Evolutionary conservation across 1,140 invertebrate species (phyloP).

Genomic region (Tetragnatha versicolor): DNA sequence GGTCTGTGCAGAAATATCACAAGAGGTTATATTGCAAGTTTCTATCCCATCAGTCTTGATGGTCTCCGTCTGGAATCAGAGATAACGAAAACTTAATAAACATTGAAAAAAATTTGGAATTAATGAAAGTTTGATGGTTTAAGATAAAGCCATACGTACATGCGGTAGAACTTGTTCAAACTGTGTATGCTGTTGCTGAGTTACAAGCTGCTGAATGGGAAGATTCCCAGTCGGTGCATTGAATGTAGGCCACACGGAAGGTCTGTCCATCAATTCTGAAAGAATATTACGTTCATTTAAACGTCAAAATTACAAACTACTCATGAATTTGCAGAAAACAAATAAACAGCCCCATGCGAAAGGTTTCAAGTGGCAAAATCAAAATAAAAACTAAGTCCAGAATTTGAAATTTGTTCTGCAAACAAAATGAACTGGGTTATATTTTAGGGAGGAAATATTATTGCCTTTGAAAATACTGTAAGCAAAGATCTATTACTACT

Average conservation of each 20-base stretch:
- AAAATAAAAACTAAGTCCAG: too few relatives aligned
- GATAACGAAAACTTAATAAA: neutral
- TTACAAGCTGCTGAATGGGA: constrained; percentile 46
- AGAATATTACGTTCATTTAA: neutral
- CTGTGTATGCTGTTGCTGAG: constrained; percentile 45
- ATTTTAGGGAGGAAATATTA: too few relatives aligned
- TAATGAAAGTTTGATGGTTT: too few relatives aligned
- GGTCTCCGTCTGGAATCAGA: constrained; percentile 22
- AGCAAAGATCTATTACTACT: too few relatives aligned
- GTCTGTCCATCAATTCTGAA: constrained; percentile 45
- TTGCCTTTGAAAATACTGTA: too few relatives aligned
- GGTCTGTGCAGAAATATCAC: constrained; percentile 23
- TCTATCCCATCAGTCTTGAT: constrained; percentile 18
- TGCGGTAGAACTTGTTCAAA: constrained; percentile 48
- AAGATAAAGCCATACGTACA: constrained; percentile 17
- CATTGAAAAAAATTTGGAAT: too few relatives aligned
- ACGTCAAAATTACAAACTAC: neutral
- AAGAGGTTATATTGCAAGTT: constrained; percentile 28
- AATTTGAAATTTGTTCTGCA: too few relatives aligned
- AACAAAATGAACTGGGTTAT: too few relatives aligned
- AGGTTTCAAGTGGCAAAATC: neutral
- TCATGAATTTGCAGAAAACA: neutral
- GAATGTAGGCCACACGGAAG: constrained; percentile 43
- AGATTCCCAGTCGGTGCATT: constrained; percentile 32
- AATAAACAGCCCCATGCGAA: neutral